Conservation (phyloP, 2,113 vertebrate genomes). For the Mus musculus region DNA sequence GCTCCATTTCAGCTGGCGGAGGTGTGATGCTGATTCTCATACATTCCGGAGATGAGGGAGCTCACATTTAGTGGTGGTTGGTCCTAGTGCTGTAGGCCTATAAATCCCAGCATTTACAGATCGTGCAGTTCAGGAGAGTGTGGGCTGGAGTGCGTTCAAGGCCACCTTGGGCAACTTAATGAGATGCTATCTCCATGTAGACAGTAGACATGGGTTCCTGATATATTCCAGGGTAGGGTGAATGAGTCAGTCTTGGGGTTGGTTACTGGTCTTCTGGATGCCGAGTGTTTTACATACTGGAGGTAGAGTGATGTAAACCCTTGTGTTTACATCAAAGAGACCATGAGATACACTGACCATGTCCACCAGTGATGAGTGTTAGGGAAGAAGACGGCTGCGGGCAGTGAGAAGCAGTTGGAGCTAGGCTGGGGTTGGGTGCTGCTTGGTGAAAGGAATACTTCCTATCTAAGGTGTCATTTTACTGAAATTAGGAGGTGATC, state of each 20-base stretch:
- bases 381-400: not conserved
- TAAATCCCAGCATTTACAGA: not conserved
- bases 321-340: not conserved
- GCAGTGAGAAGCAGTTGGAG: not conserved
- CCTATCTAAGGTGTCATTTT: not conserved
- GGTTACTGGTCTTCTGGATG: not conserved
- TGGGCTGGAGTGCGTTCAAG: not conserved
- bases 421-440: not conserved
- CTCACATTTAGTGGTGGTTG: not conserved
- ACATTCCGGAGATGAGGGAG: not conserved
- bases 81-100: not conserved
- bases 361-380: not conserved
- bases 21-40: rapidly evolving
- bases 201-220: not conserved
- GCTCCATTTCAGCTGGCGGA: not conserved
- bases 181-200: too few species aligned
- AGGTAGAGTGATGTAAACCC: not conserved
- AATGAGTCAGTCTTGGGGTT: not conserved
- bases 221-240: not conserved
- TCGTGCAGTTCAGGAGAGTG: too few species aligned
- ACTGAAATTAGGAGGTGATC: not conserved
- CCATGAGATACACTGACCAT: not conserved
- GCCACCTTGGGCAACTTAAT: not conserved
- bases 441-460: not conserved
- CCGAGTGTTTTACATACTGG: not conserved